Conservation (phyloP, 1,140 invertebrate genomes). For the Rhyzopertha dominica region DNA sequence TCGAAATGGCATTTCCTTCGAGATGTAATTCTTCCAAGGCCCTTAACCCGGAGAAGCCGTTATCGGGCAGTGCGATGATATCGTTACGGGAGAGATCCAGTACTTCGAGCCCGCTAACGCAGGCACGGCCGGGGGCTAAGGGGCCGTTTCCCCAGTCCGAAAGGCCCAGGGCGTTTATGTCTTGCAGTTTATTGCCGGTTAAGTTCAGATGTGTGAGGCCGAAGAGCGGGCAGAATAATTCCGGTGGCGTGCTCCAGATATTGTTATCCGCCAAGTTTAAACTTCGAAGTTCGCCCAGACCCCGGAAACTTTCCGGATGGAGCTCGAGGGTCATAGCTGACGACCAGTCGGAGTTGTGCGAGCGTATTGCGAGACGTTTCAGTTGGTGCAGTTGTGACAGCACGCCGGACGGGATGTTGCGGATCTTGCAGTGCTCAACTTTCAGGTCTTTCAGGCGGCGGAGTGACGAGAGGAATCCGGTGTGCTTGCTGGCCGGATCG, state of each 20-base stretch:
- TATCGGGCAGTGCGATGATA: constrained; percentile 61
- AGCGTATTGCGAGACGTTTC: constrained; percentile 62
- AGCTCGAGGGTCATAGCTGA: constrained; percentile 71
- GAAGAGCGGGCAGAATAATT: constrained; percentile 69
- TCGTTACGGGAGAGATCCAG: constrained; percentile 73
- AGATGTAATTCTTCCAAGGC: constrained; percentile 61
- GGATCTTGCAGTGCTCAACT: constrained; percentile 75
- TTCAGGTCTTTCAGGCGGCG: constrained; percentile 62
- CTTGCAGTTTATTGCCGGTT: constrained; percentile 72
- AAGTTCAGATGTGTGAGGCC: constrained; percentile 67
- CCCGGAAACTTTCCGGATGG: constrained; percentile 62
- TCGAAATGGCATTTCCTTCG: constrained; percentile 68
- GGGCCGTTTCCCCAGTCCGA: constrained; percentile 55
- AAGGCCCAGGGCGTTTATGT: constrained; percentile 66
- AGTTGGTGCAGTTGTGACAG: constrained; percentile 64
- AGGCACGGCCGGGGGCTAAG: constrained; percentile 50
- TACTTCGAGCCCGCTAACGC: constrained; percentile 60
- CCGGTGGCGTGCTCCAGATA: constrained; percentile 68
- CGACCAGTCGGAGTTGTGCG: constrained; percentile 76
- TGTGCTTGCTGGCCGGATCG: constrained; percentile 51
- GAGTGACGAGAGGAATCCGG: constrained; percentile 60
- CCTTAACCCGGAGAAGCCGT: constrained; percentile 62
- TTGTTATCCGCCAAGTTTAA: constrained; percentile 76
- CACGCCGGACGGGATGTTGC: constrained; percentile 62
- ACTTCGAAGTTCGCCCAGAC: constrained; percentile 61